phyloP scores from a whole-genome alignment of 2,797 vertebrate species.

The Tamandua tetradactyla region DNA sequence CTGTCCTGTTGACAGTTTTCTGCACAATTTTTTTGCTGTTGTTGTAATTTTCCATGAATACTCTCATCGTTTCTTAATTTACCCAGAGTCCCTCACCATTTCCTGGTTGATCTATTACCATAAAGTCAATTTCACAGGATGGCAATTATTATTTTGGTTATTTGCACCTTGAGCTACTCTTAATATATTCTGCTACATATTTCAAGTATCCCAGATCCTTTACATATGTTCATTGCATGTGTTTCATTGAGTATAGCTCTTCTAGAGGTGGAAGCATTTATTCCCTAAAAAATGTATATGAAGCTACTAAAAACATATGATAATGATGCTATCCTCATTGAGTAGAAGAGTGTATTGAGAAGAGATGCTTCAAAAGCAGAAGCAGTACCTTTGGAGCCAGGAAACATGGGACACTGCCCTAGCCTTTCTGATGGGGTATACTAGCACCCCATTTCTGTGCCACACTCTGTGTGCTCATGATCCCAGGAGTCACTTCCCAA shows the following conservation, averaged over 20 bases:
- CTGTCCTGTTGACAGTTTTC: not conserved
- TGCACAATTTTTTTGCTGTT: not conserved
- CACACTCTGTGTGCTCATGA: not conserved
- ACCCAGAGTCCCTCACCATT: not conserved
- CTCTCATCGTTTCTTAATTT: not conserved
- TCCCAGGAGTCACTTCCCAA: not conserved
- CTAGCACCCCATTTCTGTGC: not conserved
- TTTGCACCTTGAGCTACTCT: not conserved
- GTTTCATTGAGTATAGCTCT: not conserved
- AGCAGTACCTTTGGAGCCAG: not conserved
- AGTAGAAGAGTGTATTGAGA: not conserved
- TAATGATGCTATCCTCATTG: not conserved
- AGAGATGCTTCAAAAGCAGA: not conserved
- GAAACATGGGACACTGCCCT: not conserved
- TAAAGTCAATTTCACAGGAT: slow-evolving; percentile 16
- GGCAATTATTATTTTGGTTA: slow-evolving; percentile 30
- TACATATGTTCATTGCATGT: not conserved
- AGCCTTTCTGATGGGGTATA: not conserved
- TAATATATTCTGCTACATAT: slow-evolving; percentile 11
- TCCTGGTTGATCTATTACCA: not conserved
- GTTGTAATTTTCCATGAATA: slow-evolving; percentile 23
- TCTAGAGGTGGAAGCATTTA: not conserved
- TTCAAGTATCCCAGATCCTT: slow-evolving; percentile 1
- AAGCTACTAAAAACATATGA: not conserved
- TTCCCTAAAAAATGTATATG: not conserved